These are phyloP conservation scores for Zaprionus nigranus DNA, from an alignment of 1,140 invertebrate genomes.

Conservation along the genomic window DNA sequence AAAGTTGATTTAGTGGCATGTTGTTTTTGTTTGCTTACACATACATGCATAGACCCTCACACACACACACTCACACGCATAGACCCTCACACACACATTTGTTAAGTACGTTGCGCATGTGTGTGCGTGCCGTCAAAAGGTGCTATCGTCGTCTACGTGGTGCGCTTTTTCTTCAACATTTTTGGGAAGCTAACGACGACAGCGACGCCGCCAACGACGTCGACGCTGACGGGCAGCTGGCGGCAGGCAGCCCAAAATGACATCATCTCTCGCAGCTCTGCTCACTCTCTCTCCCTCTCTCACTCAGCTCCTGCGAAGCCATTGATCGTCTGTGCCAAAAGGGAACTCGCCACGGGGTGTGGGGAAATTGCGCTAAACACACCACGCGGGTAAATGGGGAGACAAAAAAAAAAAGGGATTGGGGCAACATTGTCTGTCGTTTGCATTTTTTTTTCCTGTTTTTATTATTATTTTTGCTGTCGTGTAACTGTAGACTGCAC, in stretches of 20 bases:
- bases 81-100: slow-evolving; percentile 9
- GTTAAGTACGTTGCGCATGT: slow-evolving; percentile 57
- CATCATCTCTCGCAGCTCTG: slow-evolving; percentile 25
- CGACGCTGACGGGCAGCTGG: slow-evolving; percentile 23
- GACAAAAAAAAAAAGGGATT: background rate
- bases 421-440: slow-evolving; percentile 6
- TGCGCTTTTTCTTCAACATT: slow-evolving; percentile 30
- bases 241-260: slow-evolving; percentile 18
- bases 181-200: slow-evolving; percentile 41
- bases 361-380: slow-evolving; percentile 1
- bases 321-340: slow-evolving; percentile 32
- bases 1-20: slow-evolving; percentile 57
- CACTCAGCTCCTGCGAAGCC: slow-evolving; percentile 40
- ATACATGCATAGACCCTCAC: slow-evolving; percentile 31
- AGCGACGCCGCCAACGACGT: slow-evolving; percentile 12
- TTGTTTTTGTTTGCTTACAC: slow-evolving; percentile 73
- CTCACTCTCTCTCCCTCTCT: slow-evolving; percentile 6
- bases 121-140: slow-evolving; percentile 51
- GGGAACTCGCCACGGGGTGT: background rate
- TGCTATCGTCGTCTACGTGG: slow-evolving; percentile 44
- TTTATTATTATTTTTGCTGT: slow-evolving; percentile 34
- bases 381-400: slow-evolving; percentile 8
- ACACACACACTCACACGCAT: slow-evolving; percentile 21
- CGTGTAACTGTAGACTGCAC: slow-evolving; percentile 69
- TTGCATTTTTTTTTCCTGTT: slow-evolving; percentile 17